Base-by-base conservation (phyloP, 2,113 vertebrate genomes). In the Turdus rufiventris region DNA sequence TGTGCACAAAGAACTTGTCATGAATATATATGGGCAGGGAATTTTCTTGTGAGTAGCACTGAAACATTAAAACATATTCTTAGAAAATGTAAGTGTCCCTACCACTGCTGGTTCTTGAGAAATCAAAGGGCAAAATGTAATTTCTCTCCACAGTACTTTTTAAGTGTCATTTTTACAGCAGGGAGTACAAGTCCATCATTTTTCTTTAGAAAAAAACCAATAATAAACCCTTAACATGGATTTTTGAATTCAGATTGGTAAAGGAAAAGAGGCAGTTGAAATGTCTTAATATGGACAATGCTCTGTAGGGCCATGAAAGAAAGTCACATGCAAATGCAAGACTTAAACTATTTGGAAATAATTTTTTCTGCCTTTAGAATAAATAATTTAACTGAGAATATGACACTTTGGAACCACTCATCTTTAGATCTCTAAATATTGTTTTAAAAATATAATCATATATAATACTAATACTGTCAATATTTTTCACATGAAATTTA, bases 11-110 rank as follows among this genome's bases (percentile, higher is more conserved):
- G 75, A 91, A 36, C 60, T 84, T 84, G 68, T 60, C 48, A 91
- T 91, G 85, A 96, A 88, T 93, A 94, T 67, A 79, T 80, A 93
- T 40, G 56, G 85, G 73, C 42, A 38, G 26, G 71, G 67, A 88
- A 94, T 81, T 92, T 89, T 89, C 93, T 78, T 45, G 36, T 43
- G 40, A 86, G 81, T 24, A 85, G 58, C 10, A 0, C 45, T 85
- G 82, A 85, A 95, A 93, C 72, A 77, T 80, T 83, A 62, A 61
- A 93, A 90, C 34, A 86, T 23, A 38, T 83, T 92, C 62, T 70
- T 63, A 60, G 76, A 62, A 85, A 88, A 73, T 48, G 26, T 54
- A 72, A 75, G 33, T 70, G 50, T 70, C 63, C 38, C n/a, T 61
- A 73, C 23, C 50, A 72, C 45, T 73, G 28, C 60, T 31, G 60